Evolutionary conservation across 2,888 invertebrate species (phyloP).

Genomic region (Pachymerium ferrugineum): DNA sequence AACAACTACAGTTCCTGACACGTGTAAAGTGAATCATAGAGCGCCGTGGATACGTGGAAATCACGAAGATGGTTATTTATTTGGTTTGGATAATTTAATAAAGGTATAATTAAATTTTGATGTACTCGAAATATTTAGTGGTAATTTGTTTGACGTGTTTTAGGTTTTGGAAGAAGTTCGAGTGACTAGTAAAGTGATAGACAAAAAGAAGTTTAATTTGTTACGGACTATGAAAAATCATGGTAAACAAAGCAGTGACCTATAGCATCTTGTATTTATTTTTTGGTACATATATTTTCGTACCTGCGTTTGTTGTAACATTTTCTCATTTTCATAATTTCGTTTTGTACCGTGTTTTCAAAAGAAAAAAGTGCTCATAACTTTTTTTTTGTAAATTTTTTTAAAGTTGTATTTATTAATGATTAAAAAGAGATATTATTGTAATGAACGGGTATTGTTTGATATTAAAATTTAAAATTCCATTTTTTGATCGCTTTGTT

Average conservation of each 20-base stretch:
- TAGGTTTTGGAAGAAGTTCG: not conserved
- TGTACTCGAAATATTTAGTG: not conserved
- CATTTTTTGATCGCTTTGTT: conserved; percentile 40
- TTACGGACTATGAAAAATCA: too few species aligned
- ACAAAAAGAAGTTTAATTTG: not conserved
- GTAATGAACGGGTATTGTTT: not conserved
- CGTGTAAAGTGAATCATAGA: conserved; percentile 67
- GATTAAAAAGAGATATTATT: conserved; percentile 39
- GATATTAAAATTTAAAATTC: conserved; percentile 35
- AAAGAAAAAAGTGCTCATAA: not conserved
- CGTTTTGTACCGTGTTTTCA: not conserved
- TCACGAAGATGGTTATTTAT: conserved; percentile 90
- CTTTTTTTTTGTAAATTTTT: not conserved
- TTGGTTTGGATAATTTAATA: conserved; percentile 87
- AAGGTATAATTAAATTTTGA: conserved; percentile 50
- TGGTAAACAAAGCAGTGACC: not conserved
- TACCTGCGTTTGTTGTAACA: not conserved
- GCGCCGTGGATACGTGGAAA: conserved; percentile 85
- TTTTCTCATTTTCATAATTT: conserved; percentile 3
- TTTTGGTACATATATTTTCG: not conserved
- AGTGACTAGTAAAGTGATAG: not conserved
- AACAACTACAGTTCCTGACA: conserved; percentile 68
- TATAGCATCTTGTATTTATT: not conserved
- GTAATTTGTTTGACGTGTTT: not conserved
- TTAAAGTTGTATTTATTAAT: not conserved